These are phyloP conservation scores for Stegana nigrithorax DNA, from an alignment of 2,888 invertebrate genomes.

Conservation along the genomic window DNA sequence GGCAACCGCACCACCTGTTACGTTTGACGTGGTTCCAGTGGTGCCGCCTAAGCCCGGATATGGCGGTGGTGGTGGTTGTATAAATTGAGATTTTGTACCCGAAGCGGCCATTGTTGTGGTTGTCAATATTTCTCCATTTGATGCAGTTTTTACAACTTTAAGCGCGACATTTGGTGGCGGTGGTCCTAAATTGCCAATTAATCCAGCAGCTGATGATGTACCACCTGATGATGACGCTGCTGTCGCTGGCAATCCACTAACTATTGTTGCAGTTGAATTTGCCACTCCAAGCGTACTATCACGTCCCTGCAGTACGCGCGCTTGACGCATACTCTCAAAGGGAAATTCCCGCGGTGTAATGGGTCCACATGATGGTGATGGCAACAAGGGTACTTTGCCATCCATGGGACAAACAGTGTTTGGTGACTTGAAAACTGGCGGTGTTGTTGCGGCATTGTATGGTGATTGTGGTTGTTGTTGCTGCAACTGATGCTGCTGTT, in stretches of 20 bases:
- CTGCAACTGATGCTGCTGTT: conserved; percentile 41
- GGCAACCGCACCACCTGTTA: conserved; percentile 29
- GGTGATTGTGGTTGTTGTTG: conserved; percentile 37
- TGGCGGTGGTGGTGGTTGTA: conserved; percentile 66
- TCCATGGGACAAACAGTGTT: conserved; percentile 90
- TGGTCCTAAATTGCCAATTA: conserved; percentile 41
- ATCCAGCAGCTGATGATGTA: no score
- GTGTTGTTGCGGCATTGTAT: conserved; percentile 42
- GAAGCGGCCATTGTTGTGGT: conserved; percentile 30
- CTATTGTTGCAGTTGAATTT: conserved; percentile 26
- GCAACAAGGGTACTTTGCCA: conserved; percentile 75
- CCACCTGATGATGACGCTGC: conserved; percentile 25
- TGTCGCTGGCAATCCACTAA: conserved; percentile 18
- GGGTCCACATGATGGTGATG: conserved; percentile 68
- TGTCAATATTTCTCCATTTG: conserved; percentile 47
- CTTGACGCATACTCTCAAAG: conserved; percentile 92
- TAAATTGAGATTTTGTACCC: conserved; percentile 60
- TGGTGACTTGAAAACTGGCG: conserved; percentile 77
- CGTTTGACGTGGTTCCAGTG: conserved; percentile 29
- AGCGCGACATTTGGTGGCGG: conserved; percentile 53
- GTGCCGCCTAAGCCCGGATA: conserved; percentile 59
- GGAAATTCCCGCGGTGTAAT: conserved; percentile 75
- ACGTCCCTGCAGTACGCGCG: conserved; percentile 85
- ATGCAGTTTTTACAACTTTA: conserved; percentile 57
- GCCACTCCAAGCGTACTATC: conserved; percentile 72